Base-by-base conservation (phyloP, 2,797 vertebrate species). In the Phataginus tricuspis region DNA sequence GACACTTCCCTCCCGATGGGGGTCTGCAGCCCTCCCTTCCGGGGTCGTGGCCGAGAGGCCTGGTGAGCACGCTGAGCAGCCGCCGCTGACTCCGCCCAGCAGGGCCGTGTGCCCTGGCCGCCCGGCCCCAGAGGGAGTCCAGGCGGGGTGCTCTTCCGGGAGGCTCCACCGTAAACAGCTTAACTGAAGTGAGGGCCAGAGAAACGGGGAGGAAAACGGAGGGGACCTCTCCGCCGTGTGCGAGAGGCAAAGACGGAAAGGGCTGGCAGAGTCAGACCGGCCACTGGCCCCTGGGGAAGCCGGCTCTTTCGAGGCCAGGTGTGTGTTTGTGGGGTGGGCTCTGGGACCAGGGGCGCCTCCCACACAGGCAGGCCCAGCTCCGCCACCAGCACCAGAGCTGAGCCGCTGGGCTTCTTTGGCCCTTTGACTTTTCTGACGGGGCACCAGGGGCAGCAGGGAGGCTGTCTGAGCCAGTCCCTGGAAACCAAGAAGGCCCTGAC, bases 111-210 rank as follows among this genome's bases (percentile, higher is more conserved):
- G 72, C 9, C 9, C 37, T 39, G 34, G 69, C 66, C 90, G 13
- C 27, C 5, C 86, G 95, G 95, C 97, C 27, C 55, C 68, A 25
- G 39, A 96, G 55, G 9, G 82, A 57, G 91, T 59, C 92, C 94
- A 95, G 93, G 84, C 25, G 63, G 68, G 66, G 85, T 57, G 72
- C 86, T 87, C 25, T 92, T 95, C 68, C 96, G 97, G 61, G 29
- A 53, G 69, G 37, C 80, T 94, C 66, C 49, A 91, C 90, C 93
- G 74, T 96, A 98, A 96, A 89, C 94, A 77, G 80, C 96, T 16
- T 93, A 69, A 72, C 71, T 68, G 91, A 95, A 96, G 10, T 31
- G 78, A 95, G 92, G 61, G 39, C 83, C 93, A 25, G 63, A 42
- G 64, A 94, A 71, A 91, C 66, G 14, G 51, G 23, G 55, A 39